Evolutionary conservation across 2,888 invertebrate genomes (phyloP).

Genomic region (Torymus auratus): DNA sequence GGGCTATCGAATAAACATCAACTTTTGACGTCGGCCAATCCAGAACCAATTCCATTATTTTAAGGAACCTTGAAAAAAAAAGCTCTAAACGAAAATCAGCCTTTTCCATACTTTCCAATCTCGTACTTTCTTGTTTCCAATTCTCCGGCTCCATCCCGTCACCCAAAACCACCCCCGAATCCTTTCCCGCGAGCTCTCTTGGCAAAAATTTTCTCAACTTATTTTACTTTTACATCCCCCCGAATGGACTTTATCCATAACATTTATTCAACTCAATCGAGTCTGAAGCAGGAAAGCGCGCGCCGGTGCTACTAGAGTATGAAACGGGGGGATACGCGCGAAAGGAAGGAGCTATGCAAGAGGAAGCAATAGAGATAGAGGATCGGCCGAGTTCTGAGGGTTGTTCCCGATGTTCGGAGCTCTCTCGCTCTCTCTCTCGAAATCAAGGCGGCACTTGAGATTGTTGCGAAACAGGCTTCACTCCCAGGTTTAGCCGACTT

Average conservation of each 20-base stretch:
- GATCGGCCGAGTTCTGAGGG: conserved; percentile 23
- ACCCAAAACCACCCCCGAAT: too few relatives aligned
- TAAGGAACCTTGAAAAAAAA: too few relatives aligned
- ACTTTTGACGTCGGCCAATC: too few relatives aligned
- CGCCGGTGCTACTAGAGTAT: not conserved
- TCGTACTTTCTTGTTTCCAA: too few relatives aligned
- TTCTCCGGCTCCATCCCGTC: too few relatives aligned
- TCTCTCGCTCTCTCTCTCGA: conserved; percentile 20
- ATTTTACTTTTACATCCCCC: conserved; percentile 32
- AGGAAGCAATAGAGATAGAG: conserved; percentile 10
- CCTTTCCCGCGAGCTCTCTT: not conserved
- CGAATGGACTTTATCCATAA: conserved; percentile 15
- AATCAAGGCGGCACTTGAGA: conserved; percentile 31
- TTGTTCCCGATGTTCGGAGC: conserved; percentile 19
- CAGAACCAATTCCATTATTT: too few relatives aligned
- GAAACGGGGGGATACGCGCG: not conserved
- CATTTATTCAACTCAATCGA: conserved; percentile 16
- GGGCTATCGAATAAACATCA: too few relatives aligned
- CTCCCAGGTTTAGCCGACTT: conserved; percentile 18
- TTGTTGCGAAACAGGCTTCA: conserved; percentile 48
- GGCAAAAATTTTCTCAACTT: not conserved
- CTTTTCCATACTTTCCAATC: too few relatives aligned
- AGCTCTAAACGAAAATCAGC: too few relatives aligned
- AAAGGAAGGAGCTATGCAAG: not conserved
- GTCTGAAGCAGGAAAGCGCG: not conserved